phyloP scores from a whole-genome alignment of 2,797 vertebrate genomes.

The Pseudomugil gertrudae region DNA sequence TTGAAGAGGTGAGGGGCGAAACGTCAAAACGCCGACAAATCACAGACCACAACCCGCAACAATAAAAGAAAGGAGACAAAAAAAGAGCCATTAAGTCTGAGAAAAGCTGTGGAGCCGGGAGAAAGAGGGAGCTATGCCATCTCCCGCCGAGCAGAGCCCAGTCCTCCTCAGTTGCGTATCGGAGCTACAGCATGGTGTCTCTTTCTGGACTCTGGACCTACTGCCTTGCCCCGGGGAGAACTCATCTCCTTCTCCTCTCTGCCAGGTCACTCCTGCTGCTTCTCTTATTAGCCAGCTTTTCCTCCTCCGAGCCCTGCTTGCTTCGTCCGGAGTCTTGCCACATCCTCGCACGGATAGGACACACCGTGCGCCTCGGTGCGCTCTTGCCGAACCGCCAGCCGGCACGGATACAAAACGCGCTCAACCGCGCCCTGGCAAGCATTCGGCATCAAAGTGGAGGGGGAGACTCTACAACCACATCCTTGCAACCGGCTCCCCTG shows the following conservation, averaged over 20 bases:
- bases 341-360: constrained; percentile 82
- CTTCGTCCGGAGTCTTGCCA: constrained; percentile 89
- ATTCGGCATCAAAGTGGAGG: constrained; percentile 75
- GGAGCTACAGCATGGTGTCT: constrained; percentile 81
- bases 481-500: constrained; percentile 69
- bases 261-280: constrained; percentile 64
- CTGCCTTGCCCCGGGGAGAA: constrained; percentile 74
- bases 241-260: constrained; percentile 59
- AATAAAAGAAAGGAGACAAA: constrained; percentile 9
- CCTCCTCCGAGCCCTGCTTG: constrained; percentile 75
- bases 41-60: constrained; percentile 41
- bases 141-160: constrained; percentile 74
- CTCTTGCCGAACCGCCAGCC: constrained; percentile 86
- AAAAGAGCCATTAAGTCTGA: constrained; percentile 69
- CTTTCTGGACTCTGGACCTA: constrained; percentile 77
- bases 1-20: constrained; percentile 57
- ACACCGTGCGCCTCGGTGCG: constrained; percentile 88
- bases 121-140: constrained; percentile 79
- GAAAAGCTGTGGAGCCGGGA: constrained; percentile 67
- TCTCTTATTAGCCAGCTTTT: constrained; percentile 57
- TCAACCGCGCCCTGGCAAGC: constrained; percentile 84
- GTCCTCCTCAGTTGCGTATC: constrained; percentile 76
- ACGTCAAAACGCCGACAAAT: constrained; percentile 46
- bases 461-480: constrained; percentile 60
- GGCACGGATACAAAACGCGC: constrained; percentile 86